A percentile compares a stretch with the other conserved stretches of the same genome.
Conservation (phyloP, 2,113 vertebrate genomes). For the Lycaon pictus region DNA sequence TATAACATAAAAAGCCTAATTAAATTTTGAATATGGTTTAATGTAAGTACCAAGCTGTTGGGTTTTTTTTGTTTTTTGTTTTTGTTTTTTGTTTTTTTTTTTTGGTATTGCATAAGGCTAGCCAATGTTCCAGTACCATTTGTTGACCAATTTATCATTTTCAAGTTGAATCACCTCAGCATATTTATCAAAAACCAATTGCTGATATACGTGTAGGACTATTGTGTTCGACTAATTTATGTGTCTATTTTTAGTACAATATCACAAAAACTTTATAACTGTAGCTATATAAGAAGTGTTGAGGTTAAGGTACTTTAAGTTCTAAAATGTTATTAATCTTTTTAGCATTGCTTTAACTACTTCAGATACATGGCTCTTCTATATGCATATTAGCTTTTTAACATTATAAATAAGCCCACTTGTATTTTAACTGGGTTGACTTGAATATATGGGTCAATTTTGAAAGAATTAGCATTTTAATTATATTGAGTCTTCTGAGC, state of each 20-base stretch:
- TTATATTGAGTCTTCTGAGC: neutral
- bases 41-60: neutral
- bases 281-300: neutral
- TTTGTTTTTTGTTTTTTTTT: neutral
- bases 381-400: neutral
- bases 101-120: neutral
- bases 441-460: neutral
- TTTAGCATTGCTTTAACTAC: neutral
- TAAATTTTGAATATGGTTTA: neutral
- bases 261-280: neutral
- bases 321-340: neutral
- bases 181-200: neutral
- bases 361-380: neutral
- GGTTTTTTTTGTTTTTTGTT: no score
- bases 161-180: neutral
- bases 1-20: constrained; percentile 90
- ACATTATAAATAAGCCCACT: neutral
- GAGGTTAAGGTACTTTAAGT: neutral
- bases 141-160: neutral
- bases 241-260: neutral
- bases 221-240: neutral
- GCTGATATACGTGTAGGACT: rapidly evolving
- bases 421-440: neutral
- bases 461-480: neutral
- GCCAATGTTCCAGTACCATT: neutral